Base-by-base conservation (phyloP, 2,888 invertebrate species). In the Melanostoma scalare region DNA sequence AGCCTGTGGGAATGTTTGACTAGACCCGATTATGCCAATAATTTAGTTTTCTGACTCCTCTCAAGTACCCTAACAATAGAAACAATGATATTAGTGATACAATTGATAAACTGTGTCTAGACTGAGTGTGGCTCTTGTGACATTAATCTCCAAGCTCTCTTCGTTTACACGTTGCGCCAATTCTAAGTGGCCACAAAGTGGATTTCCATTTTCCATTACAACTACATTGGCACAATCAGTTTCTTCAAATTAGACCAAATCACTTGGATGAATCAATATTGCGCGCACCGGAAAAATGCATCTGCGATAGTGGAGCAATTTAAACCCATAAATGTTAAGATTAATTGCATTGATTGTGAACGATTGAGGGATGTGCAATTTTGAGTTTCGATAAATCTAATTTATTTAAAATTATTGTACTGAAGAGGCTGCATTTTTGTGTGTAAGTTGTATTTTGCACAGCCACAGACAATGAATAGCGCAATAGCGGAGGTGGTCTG, bases 321-420 rank as follows among this genome's bases (percentile, higher is more conserved):
- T 75, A 84, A 84, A 79, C 53, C 84, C 84, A 79, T 84, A 84
- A 84, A 79, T 84, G 84, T 79, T 84, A 71, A 84, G 79, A 84
- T 84, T 79, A 84, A 84, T 84, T 79, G 84, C 74, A 69, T 65
- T 71, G 84, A 84, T 84, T 79, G 79, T 60, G 63, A 63, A 8
- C 35, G 63, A 69, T 35, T 53, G 50, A 10, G 48, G 50, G 60
- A 72, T 81, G 63, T 82, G 78, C 82, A 74, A 60, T 84, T 79
- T 67, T 55, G 38, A 61, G 31, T 50, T 73, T 65, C 72, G 73
- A 82, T 78, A 68, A 63, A 68, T 69, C 78, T 68, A 78, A 63
- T 65, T 82, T 78, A 78, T 78, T 78, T 78, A 69, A 52, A 82
- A 78, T 73, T 60, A 77, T 42, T 31, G 68, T 67, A 56, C 55